Evolutionary conservation across 2,888 invertebrate genomes (phyloP).

Genomic region (Poecilobothrus nobilitatus): DNA sequence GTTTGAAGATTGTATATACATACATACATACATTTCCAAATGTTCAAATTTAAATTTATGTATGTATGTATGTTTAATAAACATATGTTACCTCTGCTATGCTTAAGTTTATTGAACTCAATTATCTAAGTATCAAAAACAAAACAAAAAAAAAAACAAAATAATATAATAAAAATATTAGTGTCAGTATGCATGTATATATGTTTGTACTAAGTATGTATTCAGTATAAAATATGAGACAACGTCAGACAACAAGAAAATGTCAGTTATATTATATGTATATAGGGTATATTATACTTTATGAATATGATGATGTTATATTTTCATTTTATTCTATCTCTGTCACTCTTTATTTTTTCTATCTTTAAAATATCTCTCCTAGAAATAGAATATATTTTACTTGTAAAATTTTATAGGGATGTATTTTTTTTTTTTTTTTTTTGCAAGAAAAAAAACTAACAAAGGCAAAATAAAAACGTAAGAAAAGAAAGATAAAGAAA

Average conservation of each 20-base stretch:
- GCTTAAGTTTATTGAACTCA: not conserved
- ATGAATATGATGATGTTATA: too few species aligned
- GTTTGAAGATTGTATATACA: not conserved
- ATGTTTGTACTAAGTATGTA: not conserved
- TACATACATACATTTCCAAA: not conserved
- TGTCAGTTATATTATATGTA: not conserved
- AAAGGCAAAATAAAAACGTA: too few species aligned
- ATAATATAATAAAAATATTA: not conserved
- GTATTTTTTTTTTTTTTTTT: too few species aligned
- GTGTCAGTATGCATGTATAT: too few species aligned
- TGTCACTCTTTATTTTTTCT: not conserved
- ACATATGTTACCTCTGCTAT: too few species aligned
- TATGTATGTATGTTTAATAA: not conserved
- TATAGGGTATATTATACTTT: too few species aligned
- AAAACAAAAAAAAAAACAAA: not conserved
- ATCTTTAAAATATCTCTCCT: too few species aligned
- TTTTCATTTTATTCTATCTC: not conserved
- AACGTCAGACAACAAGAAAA: not conserved
- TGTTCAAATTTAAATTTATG: too few species aligned
- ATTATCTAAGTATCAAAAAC: not conserved
- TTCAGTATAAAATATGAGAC: not conserved
- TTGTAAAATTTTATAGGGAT: too few species aligned
- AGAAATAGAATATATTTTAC: too few species aligned
- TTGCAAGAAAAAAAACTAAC: too few species aligned
- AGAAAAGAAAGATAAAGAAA: too few species aligned